phyloP scores from a whole-genome alignment of 2,797 vertebrate species.

The Peromyscus melanophrys region DNA sequence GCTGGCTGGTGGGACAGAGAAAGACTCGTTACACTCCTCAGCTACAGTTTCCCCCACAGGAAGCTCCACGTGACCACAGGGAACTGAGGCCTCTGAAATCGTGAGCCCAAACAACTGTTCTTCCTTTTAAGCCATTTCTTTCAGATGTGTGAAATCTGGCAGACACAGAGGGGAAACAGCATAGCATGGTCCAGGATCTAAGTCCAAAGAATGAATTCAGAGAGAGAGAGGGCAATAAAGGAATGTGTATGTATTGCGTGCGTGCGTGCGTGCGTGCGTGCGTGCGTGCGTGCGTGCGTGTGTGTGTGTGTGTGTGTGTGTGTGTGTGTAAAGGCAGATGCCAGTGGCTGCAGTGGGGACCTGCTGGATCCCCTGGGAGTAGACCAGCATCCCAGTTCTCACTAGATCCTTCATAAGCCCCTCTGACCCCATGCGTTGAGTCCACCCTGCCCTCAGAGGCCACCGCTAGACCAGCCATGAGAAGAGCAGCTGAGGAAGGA shows the following conservation, averaged over 20 bases:
- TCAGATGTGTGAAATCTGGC: neutral
- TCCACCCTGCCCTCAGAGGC: neutral
- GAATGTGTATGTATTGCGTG: too few relatives aligned
- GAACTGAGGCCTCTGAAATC: neutral
- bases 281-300: fast-evolving
- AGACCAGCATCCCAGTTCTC: fast-evolving
- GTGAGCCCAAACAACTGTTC: neutral
- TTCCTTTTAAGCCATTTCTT: neutral
- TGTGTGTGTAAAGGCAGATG: neutral
- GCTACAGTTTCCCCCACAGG: neutral
- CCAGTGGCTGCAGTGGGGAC: neutral
- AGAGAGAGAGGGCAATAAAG: neutral
- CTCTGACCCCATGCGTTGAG: neutral
- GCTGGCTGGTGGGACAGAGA: neutral
- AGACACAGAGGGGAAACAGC: neutral
- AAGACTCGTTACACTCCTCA: neutral
- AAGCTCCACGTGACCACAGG: neutral
- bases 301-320: too few relatives aligned
- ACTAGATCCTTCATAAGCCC: neutral
- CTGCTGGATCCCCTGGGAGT: neutral
- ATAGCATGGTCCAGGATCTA: neutral
- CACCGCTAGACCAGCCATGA: neutral
- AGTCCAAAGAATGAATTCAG: neutral
- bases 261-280: fast-evolving
- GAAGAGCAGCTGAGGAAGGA: neutral